phyloP scores from a whole-genome alignment of 2,113 vertebrate species.

The Lucifuga dentata region DNA sequence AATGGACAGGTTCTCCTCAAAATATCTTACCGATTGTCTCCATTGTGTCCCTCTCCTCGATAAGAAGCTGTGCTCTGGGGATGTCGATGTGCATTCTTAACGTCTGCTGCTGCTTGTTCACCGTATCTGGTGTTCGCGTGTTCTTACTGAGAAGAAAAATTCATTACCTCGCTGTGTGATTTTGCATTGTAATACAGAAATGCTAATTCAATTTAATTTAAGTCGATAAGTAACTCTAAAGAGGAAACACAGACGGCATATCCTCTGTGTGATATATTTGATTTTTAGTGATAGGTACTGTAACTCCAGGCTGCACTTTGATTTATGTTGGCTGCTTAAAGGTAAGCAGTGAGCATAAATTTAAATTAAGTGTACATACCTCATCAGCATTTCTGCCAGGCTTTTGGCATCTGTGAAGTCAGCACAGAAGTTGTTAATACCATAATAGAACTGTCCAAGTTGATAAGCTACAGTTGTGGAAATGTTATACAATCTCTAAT shows the following conservation, averaged over 20 bases:
- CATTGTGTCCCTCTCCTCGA: slow-evolving; percentile 98
- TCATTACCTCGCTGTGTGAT: slow-evolving; percentile 20
- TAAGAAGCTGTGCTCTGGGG: slow-evolving; percentile 97
- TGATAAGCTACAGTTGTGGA: slow-evolving; percentile 46
- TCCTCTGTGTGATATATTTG: slow-evolving; percentile 40
- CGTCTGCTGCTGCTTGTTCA: slow-evolving; percentile 97
- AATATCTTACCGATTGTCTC: slow-evolving; percentile 92
- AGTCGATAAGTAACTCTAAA: slow-evolving; percentile 61
- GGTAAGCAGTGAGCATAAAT: slow-evolving; percentile 56
- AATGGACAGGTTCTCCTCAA: not conserved
- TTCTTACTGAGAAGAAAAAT: slow-evolving; percentile 89
- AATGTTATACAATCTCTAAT: slow-evolving; percentile 31
- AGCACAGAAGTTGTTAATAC: slow-evolving; percentile 76
- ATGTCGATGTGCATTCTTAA: slow-evolving; percentile 99
- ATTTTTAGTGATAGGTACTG: slow-evolving; percentile 50
- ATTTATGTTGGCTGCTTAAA: slow-evolving; percentile 61
- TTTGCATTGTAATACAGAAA: slow-evolving; percentile 55
- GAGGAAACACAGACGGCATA: slow-evolving; percentile 32
- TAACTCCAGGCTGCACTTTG: slow-evolving; percentile 38
- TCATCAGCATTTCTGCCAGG: slow-evolving; percentile 99
- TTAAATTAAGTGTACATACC: slow-evolving; percentile 84
- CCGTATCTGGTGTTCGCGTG: slow-evolving; percentile 94
- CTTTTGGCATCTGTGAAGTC: slow-evolving; percentile 97
- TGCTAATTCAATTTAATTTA: slow-evolving; percentile 56
- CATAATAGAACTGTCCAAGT: slow-evolving; percentile 37